Percentiles rank a stretch among this genome's conserved stretches.
These are phyloP conservation scores for Anguilla megastoma DNA, from an alignment of 2,797 vertebrate species.

Conservation along the genomic window DNA sequence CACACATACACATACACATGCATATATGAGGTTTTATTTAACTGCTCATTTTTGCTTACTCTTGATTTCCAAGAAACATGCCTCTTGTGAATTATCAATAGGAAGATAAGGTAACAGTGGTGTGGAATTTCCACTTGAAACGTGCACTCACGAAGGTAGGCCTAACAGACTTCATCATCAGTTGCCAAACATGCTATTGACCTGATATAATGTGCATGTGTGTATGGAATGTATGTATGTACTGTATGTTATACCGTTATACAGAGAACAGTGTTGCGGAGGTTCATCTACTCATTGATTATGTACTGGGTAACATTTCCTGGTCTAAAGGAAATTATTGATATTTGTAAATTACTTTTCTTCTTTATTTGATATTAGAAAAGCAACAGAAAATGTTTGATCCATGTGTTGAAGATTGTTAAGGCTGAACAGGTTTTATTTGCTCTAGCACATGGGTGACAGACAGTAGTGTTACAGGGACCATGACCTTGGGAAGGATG, in stretches of 20 bases:
- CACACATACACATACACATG: too few relatives aligned
- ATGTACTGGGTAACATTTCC: neutral
- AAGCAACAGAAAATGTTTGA: neutral
- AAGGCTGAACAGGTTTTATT: neutral
- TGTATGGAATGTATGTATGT: neutral
- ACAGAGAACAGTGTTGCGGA: neutral
- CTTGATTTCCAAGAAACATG: neutral
- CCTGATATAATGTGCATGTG: neutral
- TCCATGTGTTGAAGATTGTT: neutral
- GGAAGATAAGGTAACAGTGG: slow-evolving; percentile 3
- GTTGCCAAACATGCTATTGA: neutral
- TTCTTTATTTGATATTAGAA: neutral
- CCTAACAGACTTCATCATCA: neutral
- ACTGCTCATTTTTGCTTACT: neutral
- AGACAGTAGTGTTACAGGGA: neutral
- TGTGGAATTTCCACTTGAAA: neutral
- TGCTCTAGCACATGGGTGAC: neutral
- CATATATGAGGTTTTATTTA: neutral
- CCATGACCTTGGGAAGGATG: neutral
- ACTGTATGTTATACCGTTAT: neutral
- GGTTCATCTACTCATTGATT: neutral
- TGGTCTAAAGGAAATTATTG: neutral
- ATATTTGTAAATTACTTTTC: neutral
- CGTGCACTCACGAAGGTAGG: neutral
- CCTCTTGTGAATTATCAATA: neutral